These are phyloP conservation scores for Sarcophaga carnaria DNA, from an alignment of 2,888 invertebrate genomes.

Conservation along the genomic window DNA sequence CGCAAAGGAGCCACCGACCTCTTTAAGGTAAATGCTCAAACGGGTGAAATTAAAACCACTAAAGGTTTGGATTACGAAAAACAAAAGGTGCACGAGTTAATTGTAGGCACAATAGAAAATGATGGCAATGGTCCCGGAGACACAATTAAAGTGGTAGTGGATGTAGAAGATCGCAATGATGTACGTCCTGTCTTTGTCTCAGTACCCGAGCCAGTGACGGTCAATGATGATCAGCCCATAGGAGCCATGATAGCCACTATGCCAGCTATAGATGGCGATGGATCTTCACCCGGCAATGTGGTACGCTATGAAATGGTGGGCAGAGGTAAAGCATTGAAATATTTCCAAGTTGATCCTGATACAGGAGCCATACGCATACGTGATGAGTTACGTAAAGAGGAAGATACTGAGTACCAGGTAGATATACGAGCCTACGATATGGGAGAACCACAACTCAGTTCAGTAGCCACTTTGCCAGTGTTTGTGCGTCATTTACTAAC, in stretches of 20 bases:
- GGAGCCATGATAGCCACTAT: constrained; percentile 91
- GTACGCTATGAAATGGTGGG: constrained; percentile 91
- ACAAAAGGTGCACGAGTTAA: constrained; percentile 87
- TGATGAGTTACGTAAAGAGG: constrained; percentile 92
- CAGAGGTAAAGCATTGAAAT: constrained; percentile 90
- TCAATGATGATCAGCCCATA: constrained; percentile 92
- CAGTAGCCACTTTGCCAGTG: constrained; percentile 90
- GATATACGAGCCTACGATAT: constrained; percentile 93
- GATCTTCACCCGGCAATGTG: constrained; percentile 92
- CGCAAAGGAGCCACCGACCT: constrained; percentile 90
- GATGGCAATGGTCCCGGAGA: constrained; percentile 86
- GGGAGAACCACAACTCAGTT: constrained; percentile 92
- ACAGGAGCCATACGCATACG: constrained; percentile 90
- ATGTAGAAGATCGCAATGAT: constrained; percentile 91
- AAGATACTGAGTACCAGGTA: constrained; percentile 93
- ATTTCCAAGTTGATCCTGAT: constrained; percentile 94
- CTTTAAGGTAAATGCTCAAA: constrained; percentile 91
- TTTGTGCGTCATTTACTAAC: constrained; percentile 91
- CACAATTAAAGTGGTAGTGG: constrained; percentile 84
- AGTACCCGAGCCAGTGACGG: constrained; percentile 90
- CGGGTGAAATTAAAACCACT: constrained; percentile 90
- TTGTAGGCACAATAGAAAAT: constrained; percentile 93
- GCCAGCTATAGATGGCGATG: constrained; percentile 91
- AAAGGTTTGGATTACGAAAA: constrained; percentile 91
- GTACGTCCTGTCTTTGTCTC: constrained; percentile 93